phyloP scores from a whole-genome alignment of 2,888 invertebrate species.

The Auanema sp. region DNA sequence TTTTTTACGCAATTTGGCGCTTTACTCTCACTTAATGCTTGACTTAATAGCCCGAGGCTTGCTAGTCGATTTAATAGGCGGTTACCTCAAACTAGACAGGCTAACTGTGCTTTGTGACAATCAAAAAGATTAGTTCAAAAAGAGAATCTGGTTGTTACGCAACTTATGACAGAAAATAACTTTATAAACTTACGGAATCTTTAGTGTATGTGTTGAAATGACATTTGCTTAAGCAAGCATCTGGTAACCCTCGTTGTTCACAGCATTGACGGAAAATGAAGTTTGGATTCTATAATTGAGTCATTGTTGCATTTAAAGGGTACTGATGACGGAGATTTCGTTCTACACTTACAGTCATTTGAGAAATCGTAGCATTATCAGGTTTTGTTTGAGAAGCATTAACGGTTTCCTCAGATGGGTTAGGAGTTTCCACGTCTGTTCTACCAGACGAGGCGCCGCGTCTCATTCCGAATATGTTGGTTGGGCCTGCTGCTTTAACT shows the following conservation, averaged over 20 bases:
- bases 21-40: too few relatives aligned
- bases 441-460: conserved; percentile 17
- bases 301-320: neutral
- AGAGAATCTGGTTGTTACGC: too few relatives aligned
- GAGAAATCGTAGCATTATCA: conserved; percentile 38
- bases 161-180: neutral
- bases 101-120: too few relatives aligned
- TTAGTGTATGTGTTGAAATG: conserved; percentile 60
- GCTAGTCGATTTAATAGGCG: too few relatives aligned
- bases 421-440: conserved; percentile 18
- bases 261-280: conserved; percentile 62
- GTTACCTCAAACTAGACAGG: too few relatives aligned
- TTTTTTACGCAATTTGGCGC: too few relatives aligned
- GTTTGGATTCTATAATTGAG: conserved; percentile 56
- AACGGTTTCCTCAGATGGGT: conserved; percentile 16
- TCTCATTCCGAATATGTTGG: conserved; percentile 38
- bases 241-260: conserved; percentile 59
- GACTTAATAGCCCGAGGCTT: too few relatives aligned
- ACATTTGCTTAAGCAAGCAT: conserved; percentile 59
- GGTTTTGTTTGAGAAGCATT: neutral
- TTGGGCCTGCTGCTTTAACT: conserved; percentile 21
- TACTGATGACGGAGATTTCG: neutral
- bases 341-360: conserved; percentile 41
- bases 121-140: too few relatives aligned
- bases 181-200: conserved; percentile 42